Base-by-base conservation (phyloP, 92 coral and sea anemone genomes). In the Umimayanthus kanabou region DNA sequence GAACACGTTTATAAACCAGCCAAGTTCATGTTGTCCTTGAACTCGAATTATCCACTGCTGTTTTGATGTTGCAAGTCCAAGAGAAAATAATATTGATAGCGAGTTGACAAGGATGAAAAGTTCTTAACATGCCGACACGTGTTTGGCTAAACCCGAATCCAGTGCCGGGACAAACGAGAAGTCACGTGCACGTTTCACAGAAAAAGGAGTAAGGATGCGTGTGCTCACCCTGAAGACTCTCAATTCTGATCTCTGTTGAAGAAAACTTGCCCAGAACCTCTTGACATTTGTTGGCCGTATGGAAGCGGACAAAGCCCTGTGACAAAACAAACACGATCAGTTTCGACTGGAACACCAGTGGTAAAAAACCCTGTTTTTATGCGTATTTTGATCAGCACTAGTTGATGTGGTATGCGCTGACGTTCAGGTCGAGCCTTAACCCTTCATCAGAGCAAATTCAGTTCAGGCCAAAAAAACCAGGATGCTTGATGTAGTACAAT, bases 301-400 rank as follows among this genome's bases (percentile, higher is more conserved):
- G 93, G 79, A 97, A 97, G 40, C 99, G 97, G 23, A 97, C 97
- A 76, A 91, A 90, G 23, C 99, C 99, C 99, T 97, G 83, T 40
- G 64, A 75, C 6, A 26, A 88, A 73, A 28, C 15, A 64, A 70
- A 72, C 3, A 30, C 26, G 5, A 20, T 61, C 69, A 61, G 69
- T 61, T 18, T 18, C 2, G 26, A 61, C 8, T 18, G n/a, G 26
- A 61, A 22, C 4, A 22, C n/a, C 15, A 53, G 20, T 20, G 47
- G 14, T 47, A 33, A 26, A 33, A 3, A 11, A 30, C 37, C 37
- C 37, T 33, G 37, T 33, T 33, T 33, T 33, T 33, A 0, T 33
- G 37, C 37, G 37, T 33, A 33, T 33, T 33, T 33, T 33, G 37
- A 33, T 33, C 37, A 33, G 37, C 37, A 33, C 37, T 33, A 33